Evolutionary conservation across 2,113 vertebrate species (phyloP).

Genomic region (Verasper variegatus): DNA sequence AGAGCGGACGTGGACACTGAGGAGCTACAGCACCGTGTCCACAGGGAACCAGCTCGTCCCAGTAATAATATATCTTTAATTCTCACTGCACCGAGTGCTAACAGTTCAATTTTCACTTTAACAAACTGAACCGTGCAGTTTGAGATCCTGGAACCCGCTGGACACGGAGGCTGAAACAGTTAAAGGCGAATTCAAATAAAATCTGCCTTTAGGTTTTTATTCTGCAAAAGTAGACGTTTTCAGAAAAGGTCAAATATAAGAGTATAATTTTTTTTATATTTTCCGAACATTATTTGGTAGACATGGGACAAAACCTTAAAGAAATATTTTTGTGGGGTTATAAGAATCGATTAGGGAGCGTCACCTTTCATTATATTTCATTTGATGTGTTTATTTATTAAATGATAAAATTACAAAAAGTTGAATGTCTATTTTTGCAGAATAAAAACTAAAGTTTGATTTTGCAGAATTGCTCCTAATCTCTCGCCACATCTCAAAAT

Average conservation of each 20-base stretch:
- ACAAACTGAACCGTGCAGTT: neutral
- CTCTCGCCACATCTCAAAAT: no score
- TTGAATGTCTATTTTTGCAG: slow-evolving; percentile 27
- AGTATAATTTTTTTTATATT: no score
- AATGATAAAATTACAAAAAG: no score
- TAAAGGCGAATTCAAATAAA: slow-evolving; percentile 16
- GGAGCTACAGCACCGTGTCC: slow-evolving; percentile 36
- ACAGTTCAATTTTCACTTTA: no score
- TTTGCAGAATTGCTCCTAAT: slow-evolving; percentile 8
- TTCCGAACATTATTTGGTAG: neutral
- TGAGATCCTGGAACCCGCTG: slow-evolving; percentile 13
- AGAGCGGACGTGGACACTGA: slow-evolving; percentile 45
- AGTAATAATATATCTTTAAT: no score
- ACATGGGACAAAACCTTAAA: no score
- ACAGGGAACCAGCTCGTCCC: slow-evolving; percentile 3
- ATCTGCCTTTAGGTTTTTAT: slow-evolving; percentile 14
- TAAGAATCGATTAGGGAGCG: no score
- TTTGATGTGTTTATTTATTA: no score
- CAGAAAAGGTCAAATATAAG: neutral
- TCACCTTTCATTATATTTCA: neutral
- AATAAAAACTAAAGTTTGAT: neutral
- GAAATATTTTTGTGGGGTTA: no score
- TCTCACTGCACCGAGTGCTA: no score
- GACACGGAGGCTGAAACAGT: slow-evolving; percentile 27
- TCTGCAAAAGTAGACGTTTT: slow-evolving; percentile 34